phyloP scores from a whole-genome alignment of 2,888 invertebrate species.

The Opisthograptis luteolata region DNA sequence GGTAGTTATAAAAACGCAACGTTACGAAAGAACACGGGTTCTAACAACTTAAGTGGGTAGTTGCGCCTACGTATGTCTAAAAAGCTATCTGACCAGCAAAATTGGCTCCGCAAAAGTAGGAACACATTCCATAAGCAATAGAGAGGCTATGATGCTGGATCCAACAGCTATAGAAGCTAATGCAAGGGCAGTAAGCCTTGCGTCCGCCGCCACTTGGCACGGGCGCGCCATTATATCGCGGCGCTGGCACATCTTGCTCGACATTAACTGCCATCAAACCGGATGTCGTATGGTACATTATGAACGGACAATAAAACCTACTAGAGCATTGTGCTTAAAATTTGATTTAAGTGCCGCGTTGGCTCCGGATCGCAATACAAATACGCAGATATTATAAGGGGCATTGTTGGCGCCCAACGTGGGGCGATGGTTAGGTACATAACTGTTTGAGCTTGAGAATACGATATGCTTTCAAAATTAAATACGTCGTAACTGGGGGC shows the following conservation, averaged over 20 bases:
- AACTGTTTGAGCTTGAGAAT: too few relatives aligned
- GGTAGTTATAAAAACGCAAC: background rate
- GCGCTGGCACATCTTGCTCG: constrained; percentile 68
- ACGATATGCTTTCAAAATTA: too few relatives aligned
- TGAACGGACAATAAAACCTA: constrained; percentile 77
- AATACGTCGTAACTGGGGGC: too few relatives aligned
- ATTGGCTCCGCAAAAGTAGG: constrained; percentile 24
- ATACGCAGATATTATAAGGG: constrained; percentile 23
- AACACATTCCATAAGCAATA: constrained; percentile 26
- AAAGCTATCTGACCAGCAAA: constrained; percentile 5
- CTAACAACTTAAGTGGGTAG: background rate
- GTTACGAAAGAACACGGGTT: background rate
- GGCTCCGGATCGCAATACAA: constrained; percentile 45
- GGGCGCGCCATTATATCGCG: constrained; percentile 64
- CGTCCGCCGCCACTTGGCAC: constrained; percentile 66
- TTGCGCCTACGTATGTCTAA: background rate
- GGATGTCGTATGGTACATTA: constrained; percentile 77
- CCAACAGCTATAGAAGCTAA: constrained; percentile 54
- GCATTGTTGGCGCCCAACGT: constrained; percentile 59
- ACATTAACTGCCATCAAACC: constrained; percentile 78
- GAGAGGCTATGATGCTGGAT: constrained; percentile 32
- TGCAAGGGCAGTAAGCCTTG: constrained; percentile 57
- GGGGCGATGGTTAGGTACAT: constrained; percentile 40
- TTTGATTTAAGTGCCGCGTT: constrained; percentile 55
- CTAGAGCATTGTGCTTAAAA: constrained; percentile 59